Conservation (phyloP, 2,113 vertebrate species). For the Cryptomyrus ogoouensis region DNA sequence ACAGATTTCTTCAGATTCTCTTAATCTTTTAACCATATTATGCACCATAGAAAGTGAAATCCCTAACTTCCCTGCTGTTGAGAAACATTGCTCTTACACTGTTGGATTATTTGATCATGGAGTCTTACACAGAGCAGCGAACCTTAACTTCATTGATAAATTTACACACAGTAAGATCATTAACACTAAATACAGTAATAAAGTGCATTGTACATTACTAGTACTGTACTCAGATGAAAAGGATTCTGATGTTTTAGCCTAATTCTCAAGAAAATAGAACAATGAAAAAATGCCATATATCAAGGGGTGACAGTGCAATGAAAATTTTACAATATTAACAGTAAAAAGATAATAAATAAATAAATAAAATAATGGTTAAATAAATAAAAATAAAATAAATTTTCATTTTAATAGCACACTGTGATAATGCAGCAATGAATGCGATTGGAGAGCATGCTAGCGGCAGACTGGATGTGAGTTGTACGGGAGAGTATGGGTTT, state of each 20-base stretch:
- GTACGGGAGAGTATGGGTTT: background rate
- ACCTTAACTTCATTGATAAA: background rate
- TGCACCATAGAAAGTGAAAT: background rate
- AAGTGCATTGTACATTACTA: background rate
- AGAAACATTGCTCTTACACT: background rate
- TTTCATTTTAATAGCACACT: background rate
- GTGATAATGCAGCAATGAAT: background rate
- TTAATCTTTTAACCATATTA: background rate
- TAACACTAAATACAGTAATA: background rate
- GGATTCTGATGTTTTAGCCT: background rate
- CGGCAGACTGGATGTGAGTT: background rate
- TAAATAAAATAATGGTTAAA: no score
- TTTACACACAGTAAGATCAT: background rate
- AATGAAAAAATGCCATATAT: background rate
- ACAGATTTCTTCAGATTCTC: background rate
- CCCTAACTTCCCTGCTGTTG: background rate
- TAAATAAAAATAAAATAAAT: no score
- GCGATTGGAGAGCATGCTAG: background rate
- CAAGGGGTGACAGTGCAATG: background rate
- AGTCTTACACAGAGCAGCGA: background rate
- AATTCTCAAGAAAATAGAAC: background rate
- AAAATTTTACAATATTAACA: background rate
- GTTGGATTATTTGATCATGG: background rate
- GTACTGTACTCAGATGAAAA: background rate
- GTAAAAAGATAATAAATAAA: no score